Evolutionary conservation across 2,888 invertebrate species (phyloP).

Genomic region (Dioctria rufipes): DNA sequence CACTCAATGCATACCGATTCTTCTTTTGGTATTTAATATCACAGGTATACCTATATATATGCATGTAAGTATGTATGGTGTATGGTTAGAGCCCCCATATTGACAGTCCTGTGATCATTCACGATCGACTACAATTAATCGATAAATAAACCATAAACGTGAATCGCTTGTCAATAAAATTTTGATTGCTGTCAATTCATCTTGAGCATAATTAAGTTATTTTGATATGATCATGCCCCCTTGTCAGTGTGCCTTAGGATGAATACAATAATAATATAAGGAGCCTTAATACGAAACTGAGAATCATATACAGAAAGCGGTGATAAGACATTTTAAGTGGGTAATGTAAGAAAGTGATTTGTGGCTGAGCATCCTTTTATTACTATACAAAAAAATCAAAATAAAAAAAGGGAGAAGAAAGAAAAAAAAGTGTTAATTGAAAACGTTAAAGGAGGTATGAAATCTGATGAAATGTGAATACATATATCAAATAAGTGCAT

Average conservation of each 20-base stretch:
- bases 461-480: too few species aligned
- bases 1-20: slow-evolving; percentile 38
- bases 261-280: neutral
- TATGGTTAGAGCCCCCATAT: slow-evolving; percentile 23
- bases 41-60: neutral
- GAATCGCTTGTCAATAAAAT: slow-evolving; percentile 59
- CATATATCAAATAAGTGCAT: too few species aligned
- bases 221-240: slow-evolving; percentile 54
- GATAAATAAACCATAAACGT: slow-evolving; percentile 59
- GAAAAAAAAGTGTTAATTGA: neutral
- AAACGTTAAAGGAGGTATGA: too few species aligned
- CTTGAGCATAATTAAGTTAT: slow-evolving; percentile 58
- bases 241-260: slow-evolving; percentile 25
- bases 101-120: slow-evolving; percentile 57
- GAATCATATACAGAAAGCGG: neutral
- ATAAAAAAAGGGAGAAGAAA: neutral
- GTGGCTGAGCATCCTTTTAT: slow-evolving; percentile 7
- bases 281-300: neutral
- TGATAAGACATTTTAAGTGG: slow-evolving; percentile 40
- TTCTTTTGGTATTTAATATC: slow-evolving; percentile 7
- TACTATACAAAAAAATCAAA: neutral
- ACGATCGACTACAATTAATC: slow-evolving; percentile 58
- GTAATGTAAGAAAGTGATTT: slow-evolving; percentile 15
- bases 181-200: slow-evolving; percentile 59
- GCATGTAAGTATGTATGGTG: too few species aligned